Evolutionary conservation across 2,113 vertebrate genomes (phyloP).

Genomic region (Onychostoma macrolepis): DNA sequence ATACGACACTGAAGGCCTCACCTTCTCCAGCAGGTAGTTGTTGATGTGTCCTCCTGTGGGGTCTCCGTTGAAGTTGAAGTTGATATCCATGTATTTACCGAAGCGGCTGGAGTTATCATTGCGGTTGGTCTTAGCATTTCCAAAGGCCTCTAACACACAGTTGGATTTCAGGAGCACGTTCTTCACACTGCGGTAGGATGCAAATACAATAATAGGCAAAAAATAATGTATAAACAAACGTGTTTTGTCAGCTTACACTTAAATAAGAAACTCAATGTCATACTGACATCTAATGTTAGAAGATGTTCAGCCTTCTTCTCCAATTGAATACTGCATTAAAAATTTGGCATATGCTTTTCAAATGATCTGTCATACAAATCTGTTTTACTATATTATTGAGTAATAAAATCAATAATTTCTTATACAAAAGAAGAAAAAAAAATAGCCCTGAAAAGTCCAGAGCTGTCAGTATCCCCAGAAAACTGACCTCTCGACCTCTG

Average conservation of each 20-base stretch:
- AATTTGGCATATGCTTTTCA: too few species aligned
- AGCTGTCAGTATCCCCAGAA: neutral
- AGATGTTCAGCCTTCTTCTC: neutral
- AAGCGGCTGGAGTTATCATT: slow-evolving; percentile 97
- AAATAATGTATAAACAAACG: neutral
- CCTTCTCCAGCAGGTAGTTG: slow-evolving; percentile 97
- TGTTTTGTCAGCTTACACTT: neutral
- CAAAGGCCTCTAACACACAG: slow-evolving; percentile 92
- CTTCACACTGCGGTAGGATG: slow-evolving; percentile 81
- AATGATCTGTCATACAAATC: neutral
- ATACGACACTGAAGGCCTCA: slow-evolving; percentile 56
- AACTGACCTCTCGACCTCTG: slow-evolving; percentile 89
- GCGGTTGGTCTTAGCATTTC: slow-evolving; percentile 93
- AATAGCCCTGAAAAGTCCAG: neutral
- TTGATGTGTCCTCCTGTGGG: slow-evolving; percentile 92
- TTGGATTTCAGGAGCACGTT: slow-evolving; percentile 91
- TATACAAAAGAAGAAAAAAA: too few species aligned
- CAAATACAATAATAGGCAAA: neutral
- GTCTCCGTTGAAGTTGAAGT: slow-evolving; percentile 95
- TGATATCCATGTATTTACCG: slow-evolving; percentile 98
- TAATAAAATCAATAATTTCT: neutral
- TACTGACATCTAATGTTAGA: neutral
- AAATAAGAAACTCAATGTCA: neutral
- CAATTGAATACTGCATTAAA: too few species aligned
- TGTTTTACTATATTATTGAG: neutral